Conservation (phyloP, 1,140 invertebrate genomes). For the Harpegnathos saltator region DNA sequence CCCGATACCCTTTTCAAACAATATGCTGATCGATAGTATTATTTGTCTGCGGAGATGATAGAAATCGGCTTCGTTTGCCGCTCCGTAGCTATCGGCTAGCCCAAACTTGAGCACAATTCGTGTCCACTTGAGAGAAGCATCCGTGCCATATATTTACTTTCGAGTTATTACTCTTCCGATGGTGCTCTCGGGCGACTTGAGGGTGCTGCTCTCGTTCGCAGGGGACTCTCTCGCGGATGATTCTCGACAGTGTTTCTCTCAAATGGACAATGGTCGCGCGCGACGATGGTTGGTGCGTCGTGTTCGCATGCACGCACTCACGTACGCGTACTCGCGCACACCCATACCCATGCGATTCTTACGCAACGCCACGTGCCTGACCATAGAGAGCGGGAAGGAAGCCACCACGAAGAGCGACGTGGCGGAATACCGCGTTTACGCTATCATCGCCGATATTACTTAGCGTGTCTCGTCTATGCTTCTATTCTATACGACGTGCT, state of each 20-base stretch:
- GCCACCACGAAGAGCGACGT: neutral
- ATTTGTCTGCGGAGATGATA: neutral
- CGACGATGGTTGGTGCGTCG: neutral
- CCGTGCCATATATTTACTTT: neutral
- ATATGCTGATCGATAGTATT: no score
- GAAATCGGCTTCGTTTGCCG: neutral
- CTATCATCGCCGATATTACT: constrained; percentile 19
- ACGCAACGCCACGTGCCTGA: constrained; percentile 60
- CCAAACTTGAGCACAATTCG: neutral
- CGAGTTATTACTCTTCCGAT: neutral
- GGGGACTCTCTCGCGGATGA: neutral
- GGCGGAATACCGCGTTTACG: constrained; percentile 11
- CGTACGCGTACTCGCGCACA: neutral
- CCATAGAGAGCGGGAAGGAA: no score
- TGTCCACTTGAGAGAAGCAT: neutral
- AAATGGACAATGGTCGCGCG: neutral
- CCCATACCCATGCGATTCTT: constrained; percentile 28
- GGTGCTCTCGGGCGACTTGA: no score
- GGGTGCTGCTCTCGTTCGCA: no score
- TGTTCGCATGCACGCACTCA: neutral
- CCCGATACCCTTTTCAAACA: no score
- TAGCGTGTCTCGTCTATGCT: neutral
- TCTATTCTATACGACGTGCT: no score
- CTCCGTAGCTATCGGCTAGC: no score
- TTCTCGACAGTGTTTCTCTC: constrained; percentile 8